Percentiles rank a stretch among this genome's conserved stretches.
Conservation (phyloP, 2,888 invertebrate species). For the Macropis europaea region DNA sequence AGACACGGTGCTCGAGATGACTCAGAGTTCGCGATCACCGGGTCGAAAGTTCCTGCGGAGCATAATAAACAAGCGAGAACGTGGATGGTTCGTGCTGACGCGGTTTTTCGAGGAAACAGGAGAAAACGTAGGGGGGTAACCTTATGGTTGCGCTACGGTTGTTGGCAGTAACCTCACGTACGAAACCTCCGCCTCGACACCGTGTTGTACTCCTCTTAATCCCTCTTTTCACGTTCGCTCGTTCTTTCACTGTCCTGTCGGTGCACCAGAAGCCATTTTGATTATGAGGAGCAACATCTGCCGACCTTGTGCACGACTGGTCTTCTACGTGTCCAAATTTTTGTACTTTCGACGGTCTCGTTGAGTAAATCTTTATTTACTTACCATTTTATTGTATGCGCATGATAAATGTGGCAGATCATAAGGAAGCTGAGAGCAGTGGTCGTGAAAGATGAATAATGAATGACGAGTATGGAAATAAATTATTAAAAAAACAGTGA, state of each 20-base stretch:
- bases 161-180: slow-evolving; percentile 65
- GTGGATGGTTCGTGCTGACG: slow-evolving; percentile 28
- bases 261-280: slow-evolving; percentile 22
- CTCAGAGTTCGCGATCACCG: slow-evolving; percentile 47
- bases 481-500: too few species aligned
- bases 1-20: slow-evolving; percentile 36
- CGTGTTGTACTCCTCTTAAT: slow-evolving; percentile 45
- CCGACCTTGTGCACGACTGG: too few species aligned
- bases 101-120: slow-evolving; percentile 1
- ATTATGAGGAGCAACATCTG: slow-evolving; percentile 11
- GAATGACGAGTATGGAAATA: too few species aligned
- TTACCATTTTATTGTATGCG: too few species aligned
- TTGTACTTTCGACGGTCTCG: too few species aligned
- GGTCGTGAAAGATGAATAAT: too few species aligned
- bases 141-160: neutral
- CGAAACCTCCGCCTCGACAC: slow-evolving; percentile 42
- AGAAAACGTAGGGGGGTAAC: slow-evolving; percentile 7
- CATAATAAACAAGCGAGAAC: slow-evolving; percentile 50
- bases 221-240: slow-evolving; percentile 42
- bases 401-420: too few species aligned
- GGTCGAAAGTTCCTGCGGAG: slow-evolving; percentile 49
- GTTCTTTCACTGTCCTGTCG: slow-evolving; percentile 27
- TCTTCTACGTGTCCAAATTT: too few species aligned
- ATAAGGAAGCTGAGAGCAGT: too few species aligned
- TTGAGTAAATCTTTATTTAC: too few species aligned